phyloP scores from a whole-genome alignment of 2,888 invertebrate species.

The Metallyticus violacea region DNA sequence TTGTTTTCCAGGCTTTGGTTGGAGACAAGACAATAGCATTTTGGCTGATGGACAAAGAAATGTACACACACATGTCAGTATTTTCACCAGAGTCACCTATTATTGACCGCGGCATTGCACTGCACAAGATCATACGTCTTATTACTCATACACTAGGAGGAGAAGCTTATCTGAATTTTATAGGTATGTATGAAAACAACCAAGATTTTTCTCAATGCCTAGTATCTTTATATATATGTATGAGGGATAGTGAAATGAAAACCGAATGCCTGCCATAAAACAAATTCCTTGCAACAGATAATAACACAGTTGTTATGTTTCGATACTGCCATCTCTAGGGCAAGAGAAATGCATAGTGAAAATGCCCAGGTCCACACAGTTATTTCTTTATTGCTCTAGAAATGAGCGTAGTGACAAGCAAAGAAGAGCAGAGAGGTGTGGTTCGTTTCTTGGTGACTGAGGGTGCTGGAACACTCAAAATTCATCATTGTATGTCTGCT shows the following conservation, averaged over 20 bases:
- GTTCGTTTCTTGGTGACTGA: too few relatives aligned
- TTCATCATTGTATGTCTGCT: too few relatives aligned
- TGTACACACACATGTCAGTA: constrained; percentile 94
- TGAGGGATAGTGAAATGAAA: not conserved
- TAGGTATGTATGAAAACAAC: constrained; percentile 58
- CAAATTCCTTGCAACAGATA: too few relatives aligned
- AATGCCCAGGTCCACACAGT: too few relatives aligned
- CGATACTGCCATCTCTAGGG: too few relatives aligned
- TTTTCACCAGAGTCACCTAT: constrained; percentile 65
- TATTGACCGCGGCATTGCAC: constrained; percentile 88
- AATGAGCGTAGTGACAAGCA: too few relatives aligned
- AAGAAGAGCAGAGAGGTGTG: too few relatives aligned
- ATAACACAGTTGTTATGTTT: too few relatives aligned
- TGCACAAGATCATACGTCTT: constrained; percentile 96
- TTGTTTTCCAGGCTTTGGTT: constrained; percentile 68
- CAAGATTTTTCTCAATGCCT: too few relatives aligned
- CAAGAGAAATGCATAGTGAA: too few relatives aligned
- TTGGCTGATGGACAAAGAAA: constrained; percentile 99
- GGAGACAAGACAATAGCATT: constrained; percentile 99
- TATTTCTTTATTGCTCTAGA: too few relatives aligned
- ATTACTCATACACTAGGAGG: constrained; percentile 93
- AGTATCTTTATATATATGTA: not conserved
- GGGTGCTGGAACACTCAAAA: too few relatives aligned
- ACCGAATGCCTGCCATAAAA: not conserved
- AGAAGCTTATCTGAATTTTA: constrained; percentile 98